Conservation (phyloP, 2,797 vertebrate species). For the Prunella strophiata region DNA sequence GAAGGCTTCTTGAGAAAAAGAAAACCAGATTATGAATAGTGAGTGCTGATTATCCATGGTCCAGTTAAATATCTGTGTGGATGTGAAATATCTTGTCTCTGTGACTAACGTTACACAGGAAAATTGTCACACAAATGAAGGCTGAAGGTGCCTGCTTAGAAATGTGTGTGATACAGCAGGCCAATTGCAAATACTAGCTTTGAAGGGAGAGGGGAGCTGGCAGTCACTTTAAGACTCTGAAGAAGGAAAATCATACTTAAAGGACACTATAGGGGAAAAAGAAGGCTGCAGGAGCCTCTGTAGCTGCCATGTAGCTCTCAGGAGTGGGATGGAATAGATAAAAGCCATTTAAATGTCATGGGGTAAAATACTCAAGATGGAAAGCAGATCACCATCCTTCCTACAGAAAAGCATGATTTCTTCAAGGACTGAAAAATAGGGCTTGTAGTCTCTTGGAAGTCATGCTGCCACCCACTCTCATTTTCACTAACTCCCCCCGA, state of each 20-base stretch:
- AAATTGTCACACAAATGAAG: neutral
- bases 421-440: neutral
- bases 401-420: neutral
- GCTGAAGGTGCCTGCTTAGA: neutral
- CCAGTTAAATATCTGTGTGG: neutral
- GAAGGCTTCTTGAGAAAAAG: slow-evolving; percentile 1
- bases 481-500: neutral
- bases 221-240: neutral
- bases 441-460: neutral
- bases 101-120: neutral
- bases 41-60: neutral
- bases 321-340: neutral
- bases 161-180: neutral
- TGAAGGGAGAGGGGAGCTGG: neutral
- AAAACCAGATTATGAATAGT: neutral
- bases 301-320: neutral
- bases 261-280: neutral
- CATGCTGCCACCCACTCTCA: neutral
- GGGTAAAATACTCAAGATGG: neutral
- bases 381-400: neutral
- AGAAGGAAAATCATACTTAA: neutral
- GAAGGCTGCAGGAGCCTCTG: neutral
- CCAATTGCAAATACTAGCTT: neutral
- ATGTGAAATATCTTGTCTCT: neutral
- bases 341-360: neutral